A percentile compares a stretch with the other conserved stretches of the same genome.
Evolutionary conservation across 2,113 vertebrate genomes (phyloP).

Genomic region (Labeo rohita): DNA sequence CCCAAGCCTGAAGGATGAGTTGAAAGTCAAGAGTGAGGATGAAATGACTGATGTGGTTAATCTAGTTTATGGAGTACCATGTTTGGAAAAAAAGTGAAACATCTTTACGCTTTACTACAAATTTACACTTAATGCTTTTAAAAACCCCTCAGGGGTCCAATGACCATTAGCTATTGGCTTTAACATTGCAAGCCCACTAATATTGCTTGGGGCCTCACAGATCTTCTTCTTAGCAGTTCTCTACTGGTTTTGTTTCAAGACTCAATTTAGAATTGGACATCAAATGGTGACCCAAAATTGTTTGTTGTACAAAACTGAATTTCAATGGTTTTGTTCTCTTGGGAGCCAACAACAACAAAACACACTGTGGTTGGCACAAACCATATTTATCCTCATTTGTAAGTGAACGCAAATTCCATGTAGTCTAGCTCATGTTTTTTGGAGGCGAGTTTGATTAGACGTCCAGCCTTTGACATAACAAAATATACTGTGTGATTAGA

Average conservation of each 20-base stretch:
- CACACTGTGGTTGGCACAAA: neutral
- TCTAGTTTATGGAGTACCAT: slow-evolving; percentile 48
- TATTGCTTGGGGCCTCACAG: neutral
- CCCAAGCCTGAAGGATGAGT: slow-evolving; percentile 30
- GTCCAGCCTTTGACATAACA: neutral
- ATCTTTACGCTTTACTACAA: too few species aligned
- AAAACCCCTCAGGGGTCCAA: too few species aligned
- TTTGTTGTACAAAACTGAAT: neutral
- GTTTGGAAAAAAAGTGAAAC: slow-evolving; percentile 52
- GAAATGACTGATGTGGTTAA: slow-evolving; percentile 19
- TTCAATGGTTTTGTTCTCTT: neutral
- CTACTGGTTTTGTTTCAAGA: neutral
- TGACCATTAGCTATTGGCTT: slow-evolving; percentile 10
- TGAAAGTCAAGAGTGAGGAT: slow-evolving; percentile 19
- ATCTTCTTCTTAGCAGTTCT: neutral
- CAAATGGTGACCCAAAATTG: neutral
- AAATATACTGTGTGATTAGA: neutral
- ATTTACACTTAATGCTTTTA: neutral
- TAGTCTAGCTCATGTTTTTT: neutral
- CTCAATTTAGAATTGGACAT: neutral
- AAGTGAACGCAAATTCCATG: neutral
- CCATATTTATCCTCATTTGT: neutral
- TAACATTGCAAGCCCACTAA: neutral
- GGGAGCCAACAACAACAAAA: neutral
- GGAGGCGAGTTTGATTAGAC: neutral